A percentile compares a stretch with the other conserved stretches of the same genome.
Conservation (phyloP, 2,888 invertebrate species). For the Octonoba sinensis region DNA sequence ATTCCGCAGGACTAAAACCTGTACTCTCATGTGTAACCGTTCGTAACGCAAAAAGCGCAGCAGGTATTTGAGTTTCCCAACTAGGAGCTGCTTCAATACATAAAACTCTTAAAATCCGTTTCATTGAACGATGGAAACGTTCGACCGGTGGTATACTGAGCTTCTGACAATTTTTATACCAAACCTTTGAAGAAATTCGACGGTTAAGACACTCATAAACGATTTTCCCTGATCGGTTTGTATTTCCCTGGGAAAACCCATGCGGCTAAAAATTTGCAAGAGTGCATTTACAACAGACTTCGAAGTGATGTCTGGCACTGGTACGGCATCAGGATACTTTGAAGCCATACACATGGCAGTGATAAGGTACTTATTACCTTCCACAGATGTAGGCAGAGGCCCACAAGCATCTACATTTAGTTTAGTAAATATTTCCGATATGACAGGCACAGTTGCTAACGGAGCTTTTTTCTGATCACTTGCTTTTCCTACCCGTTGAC, state of each 20-base stretch:
- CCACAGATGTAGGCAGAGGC: not conserved
- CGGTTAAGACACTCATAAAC: slow-evolving; percentile 19
- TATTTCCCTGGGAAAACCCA: slow-evolving; percentile 25
- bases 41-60: not conserved
- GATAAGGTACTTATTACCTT: not conserved
- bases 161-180: not conserved
- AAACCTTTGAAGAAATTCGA: not conserved
- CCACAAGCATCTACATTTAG: not conserved
- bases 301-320: slow-evolving; percentile 4
- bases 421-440: not conserved
- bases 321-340: slow-evolving; percentile 7
- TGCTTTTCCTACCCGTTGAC: not conserved
- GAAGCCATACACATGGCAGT: not conserved
- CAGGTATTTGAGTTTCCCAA: not conserved
- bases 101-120: not conserved
- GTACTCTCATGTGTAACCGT: not conserved
- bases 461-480: too few species aligned
- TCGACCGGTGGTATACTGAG: too few species aligned
- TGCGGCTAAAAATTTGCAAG: slow-evolving; percentile 4
- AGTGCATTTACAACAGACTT: not conserved
- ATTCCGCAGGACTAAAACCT: not conserved
- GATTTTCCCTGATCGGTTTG: slow-evolving; percentile 29
- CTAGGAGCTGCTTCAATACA: not conserved
- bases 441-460: too few species aligned
- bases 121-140: too few species aligned